phyloP scores from a whole-genome alignment of 2,113 vertebrate species.

The Crotalus tigris region DNA sequence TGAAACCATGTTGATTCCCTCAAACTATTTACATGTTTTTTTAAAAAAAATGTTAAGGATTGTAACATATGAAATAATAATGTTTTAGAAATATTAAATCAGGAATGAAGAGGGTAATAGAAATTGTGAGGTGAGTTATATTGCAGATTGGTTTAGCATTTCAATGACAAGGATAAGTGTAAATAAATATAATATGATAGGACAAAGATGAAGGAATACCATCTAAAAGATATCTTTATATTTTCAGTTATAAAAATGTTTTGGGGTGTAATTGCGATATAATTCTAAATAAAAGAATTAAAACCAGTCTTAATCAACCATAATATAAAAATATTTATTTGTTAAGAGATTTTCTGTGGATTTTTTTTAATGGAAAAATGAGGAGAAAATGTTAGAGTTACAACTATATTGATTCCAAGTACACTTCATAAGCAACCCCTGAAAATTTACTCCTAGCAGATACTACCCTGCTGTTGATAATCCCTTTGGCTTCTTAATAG shows the following conservation, averaged over 20 bases:
- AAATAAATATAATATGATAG: background rate
- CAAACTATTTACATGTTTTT: background rate
- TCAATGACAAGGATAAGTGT: background rate
- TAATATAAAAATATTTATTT: background rate
- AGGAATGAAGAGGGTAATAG: background rate
- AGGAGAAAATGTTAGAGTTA: background rate
- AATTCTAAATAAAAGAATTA: background rate
- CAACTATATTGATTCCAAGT: background rate
- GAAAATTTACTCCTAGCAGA: background rate
- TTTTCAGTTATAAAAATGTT: background rate
- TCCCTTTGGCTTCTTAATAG: background rate
- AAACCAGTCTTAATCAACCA: background rate
- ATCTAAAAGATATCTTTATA: background rate
- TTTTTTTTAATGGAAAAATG: background rate
- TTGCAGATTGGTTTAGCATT: background rate
- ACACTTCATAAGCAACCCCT: background rate
- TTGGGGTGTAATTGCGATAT: background rate
- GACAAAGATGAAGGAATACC: background rate
- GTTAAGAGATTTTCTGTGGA: background rate
- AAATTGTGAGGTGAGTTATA: background rate
- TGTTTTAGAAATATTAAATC: slow-evolving; percentile 3
- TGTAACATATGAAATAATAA: slow-evolving; percentile 3
- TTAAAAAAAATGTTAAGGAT: background rate
- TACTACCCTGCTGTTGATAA: background rate
- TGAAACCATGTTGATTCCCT: background rate